Base-by-base conservation (phyloP, 2,888 invertebrate genomes). In the Cecidostiba fungosa region DNA sequence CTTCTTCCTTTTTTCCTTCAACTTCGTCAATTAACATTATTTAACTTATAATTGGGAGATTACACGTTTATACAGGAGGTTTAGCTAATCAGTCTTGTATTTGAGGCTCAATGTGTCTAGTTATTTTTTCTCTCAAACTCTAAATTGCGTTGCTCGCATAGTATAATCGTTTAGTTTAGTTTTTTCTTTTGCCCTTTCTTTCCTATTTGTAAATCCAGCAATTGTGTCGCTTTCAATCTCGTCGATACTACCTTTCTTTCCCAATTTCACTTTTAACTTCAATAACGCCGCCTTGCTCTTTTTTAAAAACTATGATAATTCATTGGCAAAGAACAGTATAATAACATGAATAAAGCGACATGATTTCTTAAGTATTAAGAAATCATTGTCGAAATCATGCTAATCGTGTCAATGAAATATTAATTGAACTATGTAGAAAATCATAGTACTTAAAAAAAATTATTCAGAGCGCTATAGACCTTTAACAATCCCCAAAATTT, bases 11-110 rank as follows among this genome's bases (percentile, higher is more conserved):
- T 89, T 88, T 89, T 89, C 89, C 87, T 88, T 92, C 91, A 90
- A 92, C 92, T 93, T 92, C 92, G 90, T 90, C 70, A 80, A 86
- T 81, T 85, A 80, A 72, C 29, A 59, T 62, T 83, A 66, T 85
- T 77, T 74, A 85, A 81, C 82, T 81, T 87, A 85, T 77, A 82
- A 43, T 80, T 84, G 90, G 90, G 91, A 91, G 91, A 92, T 92
- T 91, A 92, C 89, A 91, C 91, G 90, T 91, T 91, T 92, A 92
- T 90, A 91, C 90, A 90, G 91, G 91, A 91, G 91, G 92, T 87
- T 92, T 92, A 93, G 92, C 93, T 93, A 93, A 92, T 93, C 93
- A 93, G 93, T 93, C 93, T 93, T 93, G 91, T 92, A 91, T 92
- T 93, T 92, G 92, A 93, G 93, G 93, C 93, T 93, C 91, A 89